Conservation (phyloP, 2,888 invertebrate species). For the Cephus runcator region DNA sequence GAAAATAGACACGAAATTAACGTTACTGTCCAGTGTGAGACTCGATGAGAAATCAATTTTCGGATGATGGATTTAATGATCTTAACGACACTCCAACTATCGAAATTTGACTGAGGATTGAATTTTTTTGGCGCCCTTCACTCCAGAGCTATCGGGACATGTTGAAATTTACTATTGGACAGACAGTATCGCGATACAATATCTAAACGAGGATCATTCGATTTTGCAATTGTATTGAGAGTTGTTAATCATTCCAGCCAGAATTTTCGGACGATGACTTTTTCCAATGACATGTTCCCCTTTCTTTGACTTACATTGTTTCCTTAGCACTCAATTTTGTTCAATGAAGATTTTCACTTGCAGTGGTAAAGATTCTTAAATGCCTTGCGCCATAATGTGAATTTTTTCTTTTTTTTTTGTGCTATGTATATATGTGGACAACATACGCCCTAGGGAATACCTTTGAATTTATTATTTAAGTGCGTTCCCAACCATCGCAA, state of each 20-base stretch:
- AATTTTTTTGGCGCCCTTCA: background rate
- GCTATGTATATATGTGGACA: constrained; percentile 20
- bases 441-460: constrained; percentile 12
- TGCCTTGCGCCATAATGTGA: background rate
- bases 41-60: constrained; percentile 43
- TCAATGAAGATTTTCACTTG: background rate
- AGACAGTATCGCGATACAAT: background rate
- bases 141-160: background rate
- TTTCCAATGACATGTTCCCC: background rate
- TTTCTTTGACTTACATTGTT: background rate
- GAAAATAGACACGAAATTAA: constrained; percentile 4
- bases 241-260: background rate
- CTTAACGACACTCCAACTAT: constrained; percentile 14
- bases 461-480: constrained; percentile 29
- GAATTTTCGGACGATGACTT: background rate
- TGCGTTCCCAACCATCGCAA: background rate
- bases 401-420: constrained; percentile 27
- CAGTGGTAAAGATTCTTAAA: background rate
- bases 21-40: constrained; percentile 29
- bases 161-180: background rate
- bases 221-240: background rate
- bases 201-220: background rate
- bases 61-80: constrained; percentile 20
- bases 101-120: constrained; percentile 5
- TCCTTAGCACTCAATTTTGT: background rate